A percentile compares a stretch with the other conserved stretches of the same genome.
Conservation (phyloP, 1,140 invertebrate genomes). For the Formica exsecta region DNA sequence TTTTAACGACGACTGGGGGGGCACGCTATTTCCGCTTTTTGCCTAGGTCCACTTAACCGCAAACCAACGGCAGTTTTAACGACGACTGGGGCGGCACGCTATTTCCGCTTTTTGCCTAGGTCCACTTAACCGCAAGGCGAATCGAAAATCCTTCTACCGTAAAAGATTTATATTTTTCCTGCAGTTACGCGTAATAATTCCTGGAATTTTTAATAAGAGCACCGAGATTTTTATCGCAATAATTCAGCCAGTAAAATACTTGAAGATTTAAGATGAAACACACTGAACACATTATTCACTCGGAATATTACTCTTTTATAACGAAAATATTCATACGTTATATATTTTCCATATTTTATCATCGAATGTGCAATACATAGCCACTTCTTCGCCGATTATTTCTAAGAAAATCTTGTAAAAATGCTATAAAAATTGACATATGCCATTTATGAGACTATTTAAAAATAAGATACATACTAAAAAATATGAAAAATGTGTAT, state of each 20-base stretch:
- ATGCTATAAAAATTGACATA: not conserved
- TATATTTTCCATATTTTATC: not conserved
- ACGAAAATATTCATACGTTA: not conserved
- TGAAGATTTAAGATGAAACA: not conserved
- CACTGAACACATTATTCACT: not conserved
- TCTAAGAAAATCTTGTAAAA: not conserved
- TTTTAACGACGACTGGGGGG: constrained; percentile 21
- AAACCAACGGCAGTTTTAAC: constrained; percentile 28
- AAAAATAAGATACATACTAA: not conserved
- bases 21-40: constrained; percentile 54
- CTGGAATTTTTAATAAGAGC: constrained; percentile 39
- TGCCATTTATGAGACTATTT: not conserved
- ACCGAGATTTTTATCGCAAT: constrained; percentile 15
- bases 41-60: constrained; percentile 53
- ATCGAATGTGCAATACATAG: not conserved
- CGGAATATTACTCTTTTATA: not conserved
- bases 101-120: constrained; percentile 52
- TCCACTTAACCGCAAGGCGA: constrained; percentile 52
- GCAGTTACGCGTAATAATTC: constrained; percentile 53
- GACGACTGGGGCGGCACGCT: constrained; percentile 35
- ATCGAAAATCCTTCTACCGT: constrained; percentile 41
- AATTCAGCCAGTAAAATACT: not conserved
- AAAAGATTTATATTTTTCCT: constrained; percentile 51
- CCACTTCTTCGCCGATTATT: not conserved
- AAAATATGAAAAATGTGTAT: not conserved